phyloP scores from a whole-genome alignment of 2,888 invertebrate species.

The Cheilosia variabilis region DNA sequence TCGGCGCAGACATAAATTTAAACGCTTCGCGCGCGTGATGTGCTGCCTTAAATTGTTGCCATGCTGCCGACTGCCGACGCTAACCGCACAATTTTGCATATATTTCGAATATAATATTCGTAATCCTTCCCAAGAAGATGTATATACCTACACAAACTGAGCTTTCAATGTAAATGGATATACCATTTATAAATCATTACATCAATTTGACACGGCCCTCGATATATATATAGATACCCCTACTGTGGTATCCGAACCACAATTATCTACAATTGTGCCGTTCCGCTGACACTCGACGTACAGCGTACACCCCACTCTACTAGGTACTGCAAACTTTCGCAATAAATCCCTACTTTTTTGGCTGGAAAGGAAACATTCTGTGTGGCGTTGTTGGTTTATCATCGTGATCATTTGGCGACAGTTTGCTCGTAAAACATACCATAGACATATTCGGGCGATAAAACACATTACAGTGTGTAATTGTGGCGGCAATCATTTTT shows the following conservation, averaged over 20 bases:
- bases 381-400: slow-evolving; percentile 42
- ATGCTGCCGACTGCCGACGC: background rate
- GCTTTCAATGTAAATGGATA: background rate
- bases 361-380: slow-evolving; percentile 15
- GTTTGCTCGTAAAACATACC: slow-evolving; percentile 61
- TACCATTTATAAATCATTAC: slow-evolving; percentile 62
- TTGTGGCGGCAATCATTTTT: slow-evolving; percentile 59
- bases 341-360: slow-evolving; percentile 57
- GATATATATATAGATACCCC: background rate
- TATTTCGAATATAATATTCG: background rate
- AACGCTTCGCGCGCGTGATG: slow-evolving; percentile 64
- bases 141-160: slow-evolving; percentile 11
- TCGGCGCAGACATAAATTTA: slow-evolving; percentile 53
- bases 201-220: slow-evolving; percentile 57
- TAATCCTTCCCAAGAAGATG: slow-evolving; percentile 13
- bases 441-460: slow-evolving; percentile 60
- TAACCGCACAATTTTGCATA: background rate
- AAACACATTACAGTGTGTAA: slow-evolving; percentile 56
- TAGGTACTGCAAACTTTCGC: slow-evolving; percentile 50
- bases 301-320: background rate
- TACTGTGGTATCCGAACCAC: slow-evolving; percentile 28
- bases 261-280: slow-evolving; percentile 53
- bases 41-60: slow-evolving; percentile 29
- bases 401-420: slow-evolving; percentile 62
- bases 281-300: slow-evolving; percentile 48